Percentiles rank a stretch among this genome's conserved stretches.
Evolutionary conservation across 1,140 invertebrate genomes (phyloP).

Genomic region (Acromyrmex charruanus): DNA sequence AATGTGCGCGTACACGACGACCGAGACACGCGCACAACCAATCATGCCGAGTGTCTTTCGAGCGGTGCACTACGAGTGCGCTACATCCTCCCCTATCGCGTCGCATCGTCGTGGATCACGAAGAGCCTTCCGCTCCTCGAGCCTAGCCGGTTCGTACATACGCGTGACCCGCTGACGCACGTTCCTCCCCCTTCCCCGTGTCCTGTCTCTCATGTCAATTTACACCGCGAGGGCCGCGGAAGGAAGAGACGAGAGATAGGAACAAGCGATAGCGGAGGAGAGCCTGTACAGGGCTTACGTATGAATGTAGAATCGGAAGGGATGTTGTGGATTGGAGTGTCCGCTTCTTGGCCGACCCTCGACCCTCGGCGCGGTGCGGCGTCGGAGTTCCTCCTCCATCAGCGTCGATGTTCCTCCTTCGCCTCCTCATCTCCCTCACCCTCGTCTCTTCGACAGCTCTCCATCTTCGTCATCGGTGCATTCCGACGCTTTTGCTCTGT

Average conservation of each 20-base stretch:
- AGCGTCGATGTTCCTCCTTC: slow-evolving; percentile 70
- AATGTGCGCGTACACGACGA: slow-evolving; percentile 33
- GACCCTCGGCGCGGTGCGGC: slow-evolving; percentile 74
- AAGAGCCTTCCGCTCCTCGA: slow-evolving; percentile 76
- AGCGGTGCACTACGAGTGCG: slow-evolving; percentile 24
- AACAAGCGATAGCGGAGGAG: slow-evolving; percentile 56
- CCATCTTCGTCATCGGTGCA: slow-evolving; percentile 61
- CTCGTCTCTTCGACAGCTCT: slow-evolving; percentile 47
- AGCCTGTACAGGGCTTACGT: slow-evolving; percentile 61
- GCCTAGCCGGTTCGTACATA: slow-evolving; percentile 56
- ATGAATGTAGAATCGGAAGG: slow-evolving; percentile 74
- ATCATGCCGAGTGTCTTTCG: slow-evolving; percentile 54
- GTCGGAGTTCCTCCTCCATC: slow-evolving; percentile 63
- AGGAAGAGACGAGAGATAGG: slow-evolving; percentile 80
- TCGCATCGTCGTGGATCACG: slow-evolving; percentile 53
- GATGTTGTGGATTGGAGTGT: slow-evolving; percentile 83
- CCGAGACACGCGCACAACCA: slow-evolving; percentile 44
- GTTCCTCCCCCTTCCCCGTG: slow-evolving; percentile 57
- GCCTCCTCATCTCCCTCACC: slow-evolving; percentile 67
- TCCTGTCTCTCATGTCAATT: slow-evolving; percentile 84
- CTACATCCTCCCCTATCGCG: slow-evolving; percentile 23
- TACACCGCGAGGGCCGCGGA: slow-evolving; percentile 79
- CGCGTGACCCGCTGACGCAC: slow-evolving; percentile 74
- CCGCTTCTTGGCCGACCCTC: slow-evolving; percentile 84
- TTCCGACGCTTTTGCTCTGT: slow-evolving; percentile 58